These are phyloP conservation scores for Hiodon tergisus DNA, from an alignment of 2,113 vertebrate species.

Conservation along the genomic window DNA sequence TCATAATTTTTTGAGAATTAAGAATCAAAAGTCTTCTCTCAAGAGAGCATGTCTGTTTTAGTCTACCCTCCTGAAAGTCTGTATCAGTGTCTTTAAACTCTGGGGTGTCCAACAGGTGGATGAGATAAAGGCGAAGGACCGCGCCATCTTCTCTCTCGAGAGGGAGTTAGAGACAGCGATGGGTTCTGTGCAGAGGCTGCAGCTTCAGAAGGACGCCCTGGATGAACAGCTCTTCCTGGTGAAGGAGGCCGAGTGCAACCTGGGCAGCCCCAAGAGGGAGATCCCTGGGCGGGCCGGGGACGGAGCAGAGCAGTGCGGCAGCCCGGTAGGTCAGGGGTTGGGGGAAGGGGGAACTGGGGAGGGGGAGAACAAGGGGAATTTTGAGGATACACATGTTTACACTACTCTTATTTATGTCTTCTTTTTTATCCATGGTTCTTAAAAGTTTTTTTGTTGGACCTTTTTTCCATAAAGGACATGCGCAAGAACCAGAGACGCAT, in stretches of 20 bases:
- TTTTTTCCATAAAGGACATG: slow-evolving; percentile 68
- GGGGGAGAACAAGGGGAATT: neutral
- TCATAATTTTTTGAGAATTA: neutral
- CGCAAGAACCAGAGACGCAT: slow-evolving; percentile 90
- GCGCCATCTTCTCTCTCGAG: slow-evolving; percentile 91
- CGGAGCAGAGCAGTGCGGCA: slow-evolving; percentile 90
- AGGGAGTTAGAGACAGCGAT: slow-evolving; percentile 87
- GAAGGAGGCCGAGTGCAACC: slow-evolving; percentile 91
- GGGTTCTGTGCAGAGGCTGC: slow-evolving; percentile 86
- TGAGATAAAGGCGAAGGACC: slow-evolving; percentile 94
- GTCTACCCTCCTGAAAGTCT: no score
- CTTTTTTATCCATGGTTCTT: neutral
- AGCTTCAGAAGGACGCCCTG: slow-evolving; percentile 92
- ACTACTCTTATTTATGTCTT: no score
- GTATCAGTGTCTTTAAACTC: no score
- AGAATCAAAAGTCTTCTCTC: neutral
- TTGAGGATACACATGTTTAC: neutral
- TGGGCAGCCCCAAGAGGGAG: slow-evolving; percentile 94
- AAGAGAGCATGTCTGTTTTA: neutral
- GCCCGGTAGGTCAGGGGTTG: slow-evolving; percentile 71
- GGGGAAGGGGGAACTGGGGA: no score
- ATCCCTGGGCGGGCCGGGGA: slow-evolving; percentile 91
- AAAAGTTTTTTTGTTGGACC: neutral
- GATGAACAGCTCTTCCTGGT: slow-evolving; percentile 97
- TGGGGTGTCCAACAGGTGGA: slow-evolving; percentile 73